A percentile compares a stretch with the other conserved stretches of the same genome.
Evolutionary conservation across 1,140 invertebrate genomes (phyloP).

Genomic region (Yoshiicerus persimilis): DNA sequence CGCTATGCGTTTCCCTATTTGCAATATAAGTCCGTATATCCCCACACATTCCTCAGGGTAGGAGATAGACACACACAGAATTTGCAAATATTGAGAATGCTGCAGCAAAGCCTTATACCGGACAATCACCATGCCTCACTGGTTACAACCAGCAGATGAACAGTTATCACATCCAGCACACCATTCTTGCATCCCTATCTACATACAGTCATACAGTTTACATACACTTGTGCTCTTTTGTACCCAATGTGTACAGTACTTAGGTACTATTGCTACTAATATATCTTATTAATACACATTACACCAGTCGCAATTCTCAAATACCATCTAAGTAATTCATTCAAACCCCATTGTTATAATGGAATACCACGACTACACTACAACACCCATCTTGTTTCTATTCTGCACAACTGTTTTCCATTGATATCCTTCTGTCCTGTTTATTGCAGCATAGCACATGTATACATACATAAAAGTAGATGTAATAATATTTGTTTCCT

Average conservation of each 20-base stretch:
- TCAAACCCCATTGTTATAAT: background rate
- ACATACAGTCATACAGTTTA: background rate
- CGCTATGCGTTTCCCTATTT: background rate
- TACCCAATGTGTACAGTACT: background rate
- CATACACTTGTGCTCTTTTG: no score
- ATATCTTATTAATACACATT: background rate
- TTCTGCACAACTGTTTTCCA: background rate
- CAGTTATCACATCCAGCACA: background rate
- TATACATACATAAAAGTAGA: background rate
- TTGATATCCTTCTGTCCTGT: background rate
- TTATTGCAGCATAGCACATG: background rate
- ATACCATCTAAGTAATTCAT: background rate
- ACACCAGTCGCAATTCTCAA: background rate
- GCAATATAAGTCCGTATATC: background rate
- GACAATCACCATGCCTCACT: background rate
- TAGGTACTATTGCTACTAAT: background rate
- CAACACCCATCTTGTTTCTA: background rate
- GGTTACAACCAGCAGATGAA: background rate
- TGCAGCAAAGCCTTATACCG: background rate
- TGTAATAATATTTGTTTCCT: background rate
- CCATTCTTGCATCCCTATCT: background rate
- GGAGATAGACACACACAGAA: background rate
- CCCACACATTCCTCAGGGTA: background rate
- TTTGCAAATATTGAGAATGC: background rate
- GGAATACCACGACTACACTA: background rate